These are phyloP conservation scores for Harpegnathos saltator DNA, from an alignment of 1,140 invertebrate species.

Conservation along the genomic window DNA sequence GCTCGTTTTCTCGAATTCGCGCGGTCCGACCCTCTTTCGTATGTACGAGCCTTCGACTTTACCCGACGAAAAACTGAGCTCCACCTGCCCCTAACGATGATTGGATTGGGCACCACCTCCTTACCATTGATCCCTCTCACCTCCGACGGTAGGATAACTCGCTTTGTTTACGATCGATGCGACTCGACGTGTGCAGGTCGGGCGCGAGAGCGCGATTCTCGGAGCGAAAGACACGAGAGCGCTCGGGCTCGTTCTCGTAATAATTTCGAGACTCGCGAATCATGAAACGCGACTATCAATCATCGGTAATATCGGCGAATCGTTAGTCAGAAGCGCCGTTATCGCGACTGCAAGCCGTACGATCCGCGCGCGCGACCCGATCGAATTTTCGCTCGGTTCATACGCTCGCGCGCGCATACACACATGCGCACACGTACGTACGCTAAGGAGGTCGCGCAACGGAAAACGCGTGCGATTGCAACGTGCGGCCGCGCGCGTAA, in stretches of 20 bases:
- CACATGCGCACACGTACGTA: neutral
- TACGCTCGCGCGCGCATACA: too few relatives aligned
- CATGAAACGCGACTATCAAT: constrained; percentile 37
- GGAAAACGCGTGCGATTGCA: constrained; percentile 41
- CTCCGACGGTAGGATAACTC: neutral
- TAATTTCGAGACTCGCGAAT: constrained; percentile 1
- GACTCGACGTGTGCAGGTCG: too few relatives aligned
- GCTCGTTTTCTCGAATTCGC: too few relatives aligned
- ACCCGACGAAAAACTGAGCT: neutral
- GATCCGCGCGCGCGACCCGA: constrained; percentile 25
- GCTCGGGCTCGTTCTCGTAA: constrained; percentile 14
- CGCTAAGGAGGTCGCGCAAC: constrained; percentile 38
- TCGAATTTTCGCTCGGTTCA: constrained; percentile 37
- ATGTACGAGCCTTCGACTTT: neutral
- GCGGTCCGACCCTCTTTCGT: neutral
- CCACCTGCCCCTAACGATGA: too few relatives aligned
- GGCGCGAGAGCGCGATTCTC: neutral
- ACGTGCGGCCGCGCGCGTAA: constrained; percentile 40
- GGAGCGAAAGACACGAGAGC: neutral
- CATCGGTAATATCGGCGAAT: constrained; percentile 44
- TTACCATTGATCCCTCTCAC: neutral
- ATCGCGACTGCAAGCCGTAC: constrained; percentile 33
- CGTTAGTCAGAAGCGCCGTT: constrained; percentile 23
- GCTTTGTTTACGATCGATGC: neutral
- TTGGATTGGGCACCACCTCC: neutral